Evolutionary conservation across 2,888 invertebrate genomes (phyloP).

Genomic region (Calameuta filiformis): DNA sequence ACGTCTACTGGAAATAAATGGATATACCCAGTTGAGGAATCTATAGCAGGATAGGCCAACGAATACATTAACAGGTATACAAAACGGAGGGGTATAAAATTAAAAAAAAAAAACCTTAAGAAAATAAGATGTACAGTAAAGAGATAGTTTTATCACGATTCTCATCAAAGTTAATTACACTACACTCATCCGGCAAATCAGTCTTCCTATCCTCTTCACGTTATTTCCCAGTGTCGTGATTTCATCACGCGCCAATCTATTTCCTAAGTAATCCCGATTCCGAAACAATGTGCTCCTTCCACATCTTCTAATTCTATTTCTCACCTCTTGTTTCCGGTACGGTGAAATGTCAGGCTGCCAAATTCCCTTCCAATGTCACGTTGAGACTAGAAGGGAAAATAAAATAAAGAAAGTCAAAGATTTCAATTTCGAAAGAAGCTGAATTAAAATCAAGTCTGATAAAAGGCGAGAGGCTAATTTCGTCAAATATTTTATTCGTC

Average conservation of each 20-base stretch:
- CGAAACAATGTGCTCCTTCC: neutral
- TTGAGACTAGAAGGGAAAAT: neutral
- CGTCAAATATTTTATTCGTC: conserved; percentile 7
- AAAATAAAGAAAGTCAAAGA: neutral
- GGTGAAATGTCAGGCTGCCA: neutral
- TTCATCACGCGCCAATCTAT: neutral
- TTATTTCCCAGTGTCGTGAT: neutral
- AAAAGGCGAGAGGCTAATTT: neutral
- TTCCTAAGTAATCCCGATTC: neutral
- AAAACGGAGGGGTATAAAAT: too few species aligned
- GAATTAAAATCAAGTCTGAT: neutral
- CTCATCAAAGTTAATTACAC: neutral
- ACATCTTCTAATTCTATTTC: neutral
- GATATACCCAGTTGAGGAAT: neutral
- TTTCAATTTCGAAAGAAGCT: neutral
- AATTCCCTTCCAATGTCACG: neutral
- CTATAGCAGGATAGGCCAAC: too few species aligned
- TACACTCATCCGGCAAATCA: neutral
- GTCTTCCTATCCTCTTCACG: neutral
- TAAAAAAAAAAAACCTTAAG: neutral
- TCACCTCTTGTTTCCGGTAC: neutral
- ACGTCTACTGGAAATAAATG: too few species aligned
- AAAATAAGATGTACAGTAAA: neutral
- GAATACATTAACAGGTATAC: too few species aligned
- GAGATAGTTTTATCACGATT: neutral